A percentile compares a stretch with the other conserved stretches of the same genome.
These are phyloP conservation scores for Pteropus rufus DNA, from an alignment of 2,797 vertebrate genomes.

Conservation along the genomic window DNA sequence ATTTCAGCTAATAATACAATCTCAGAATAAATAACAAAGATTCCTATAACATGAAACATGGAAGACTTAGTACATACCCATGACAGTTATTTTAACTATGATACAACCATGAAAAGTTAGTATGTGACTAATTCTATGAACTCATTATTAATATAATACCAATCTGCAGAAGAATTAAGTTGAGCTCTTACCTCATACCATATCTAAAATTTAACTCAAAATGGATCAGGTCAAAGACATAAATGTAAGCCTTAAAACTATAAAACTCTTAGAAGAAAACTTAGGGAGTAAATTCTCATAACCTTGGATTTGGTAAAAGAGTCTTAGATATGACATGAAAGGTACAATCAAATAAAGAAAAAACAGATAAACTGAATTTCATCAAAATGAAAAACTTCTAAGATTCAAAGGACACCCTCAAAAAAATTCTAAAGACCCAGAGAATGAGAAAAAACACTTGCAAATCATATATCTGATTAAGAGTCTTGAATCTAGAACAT, in stretches of 20 bases:
- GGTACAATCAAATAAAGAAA: not conserved
- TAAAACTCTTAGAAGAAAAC: not conserved
- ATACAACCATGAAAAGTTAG: not conserved
- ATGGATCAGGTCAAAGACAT: not conserved
- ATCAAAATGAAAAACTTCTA: not conserved
- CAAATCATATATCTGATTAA: not conserved
- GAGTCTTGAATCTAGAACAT: not conserved
- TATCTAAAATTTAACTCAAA: not conserved
- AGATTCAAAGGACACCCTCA: not conserved
- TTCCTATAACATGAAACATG: not conserved
- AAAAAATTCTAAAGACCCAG: not conserved
- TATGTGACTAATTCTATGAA: not conserved
- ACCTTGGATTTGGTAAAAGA: not conserved
- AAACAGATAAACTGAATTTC: not conserved
- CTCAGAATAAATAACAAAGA: not conserved
- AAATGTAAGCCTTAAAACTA: not conserved
- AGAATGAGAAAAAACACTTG: not conserved
- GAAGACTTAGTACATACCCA: not conserved
- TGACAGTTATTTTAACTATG: not conserved
- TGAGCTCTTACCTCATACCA: not conserved
- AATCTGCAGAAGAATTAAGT: not conserved
- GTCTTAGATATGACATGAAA: not conserved
- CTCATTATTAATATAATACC: not conserved
- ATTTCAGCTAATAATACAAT: not conserved
- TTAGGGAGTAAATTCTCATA: not conserved